A percentile compares a stretch with the other conserved stretches of the same genome.
Conservation (phyloP, 2,888 invertebrate species). For the Protodeltote pygarga region DNA sequence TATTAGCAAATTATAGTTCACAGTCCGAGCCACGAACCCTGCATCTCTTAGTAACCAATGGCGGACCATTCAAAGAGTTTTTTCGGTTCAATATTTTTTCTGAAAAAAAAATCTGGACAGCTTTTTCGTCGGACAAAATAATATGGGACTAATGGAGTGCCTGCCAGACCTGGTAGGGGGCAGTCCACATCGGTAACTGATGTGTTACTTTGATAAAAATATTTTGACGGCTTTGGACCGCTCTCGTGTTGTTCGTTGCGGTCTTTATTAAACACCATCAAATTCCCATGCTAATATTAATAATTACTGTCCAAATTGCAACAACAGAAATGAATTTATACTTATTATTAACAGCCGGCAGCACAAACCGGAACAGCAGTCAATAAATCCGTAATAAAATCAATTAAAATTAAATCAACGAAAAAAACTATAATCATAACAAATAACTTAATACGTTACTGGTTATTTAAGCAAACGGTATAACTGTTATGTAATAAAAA, state of each 20-base stretch:
- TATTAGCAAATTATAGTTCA: slow-evolving; percentile 52
- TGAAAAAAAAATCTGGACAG: slow-evolving; percentile 41
- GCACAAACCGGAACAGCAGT: slow-evolving; percentile 15
- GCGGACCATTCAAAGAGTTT: slow-evolving; percentile 52
- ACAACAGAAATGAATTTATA: too few species aligned
- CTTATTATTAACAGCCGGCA: slow-evolving; percentile 11
- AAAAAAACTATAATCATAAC: slow-evolving; percentile 23
- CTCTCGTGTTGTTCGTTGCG: background rate
- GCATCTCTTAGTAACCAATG: slow-evolving; percentile 40
- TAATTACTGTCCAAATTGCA: too few species aligned
- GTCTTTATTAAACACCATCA: slow-evolving; percentile 13
- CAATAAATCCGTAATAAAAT: slow-evolving; percentile 6
- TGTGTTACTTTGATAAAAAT: slow-evolving; percentile 51
- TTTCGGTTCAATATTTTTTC: slow-evolving; percentile 36
- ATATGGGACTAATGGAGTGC: slow-evolving; percentile 46
- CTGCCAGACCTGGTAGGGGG: slow-evolving; percentile 31
- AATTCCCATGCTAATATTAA: slow-evolving; percentile 11
- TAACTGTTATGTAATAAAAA: slow-evolving; percentile 47
- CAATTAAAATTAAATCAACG: slow-evolving; percentile 22
- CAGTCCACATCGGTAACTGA: slow-evolving; percentile 39
- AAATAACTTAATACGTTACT: slow-evolving; percentile 48
- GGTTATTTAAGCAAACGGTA: slow-evolving; percentile 34
- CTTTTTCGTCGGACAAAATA: slow-evolving; percentile 49
- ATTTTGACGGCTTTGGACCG: slow-evolving; percentile 45
- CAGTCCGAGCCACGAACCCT: slow-evolving; percentile 20